These are phyloP conservation scores for Poecilobothrus nobilitatus DNA, from an alignment of 2,888 invertebrate species.

Conservation along the genomic window DNA sequence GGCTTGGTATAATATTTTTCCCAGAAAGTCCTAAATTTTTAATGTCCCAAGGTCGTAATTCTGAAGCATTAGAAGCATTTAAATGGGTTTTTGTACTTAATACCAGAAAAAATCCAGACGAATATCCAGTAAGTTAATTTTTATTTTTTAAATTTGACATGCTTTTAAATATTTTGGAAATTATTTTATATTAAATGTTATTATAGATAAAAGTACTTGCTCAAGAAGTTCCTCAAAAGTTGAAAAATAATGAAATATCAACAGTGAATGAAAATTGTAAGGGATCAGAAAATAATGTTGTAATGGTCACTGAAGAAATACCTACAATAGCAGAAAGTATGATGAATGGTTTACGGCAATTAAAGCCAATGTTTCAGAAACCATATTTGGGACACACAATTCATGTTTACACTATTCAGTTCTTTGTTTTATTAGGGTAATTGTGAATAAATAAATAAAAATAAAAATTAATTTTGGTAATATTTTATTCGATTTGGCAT, in stretches of 20 bases:
- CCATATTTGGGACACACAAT: slow-evolving; percentile 54
- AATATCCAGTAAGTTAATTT: slow-evolving; percentile 50
- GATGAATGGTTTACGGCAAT: slow-evolving; percentile 52
- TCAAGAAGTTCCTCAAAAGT: not conserved
- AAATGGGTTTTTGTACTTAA: slow-evolving; percentile 53
- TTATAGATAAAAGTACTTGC: not conserved
- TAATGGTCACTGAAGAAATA: slow-evolving; percentile 9
- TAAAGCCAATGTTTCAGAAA: slow-evolving; percentile 55
- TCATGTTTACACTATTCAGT: slow-evolving; percentile 56
- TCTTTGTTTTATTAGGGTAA: slow-evolving; percentile 59
- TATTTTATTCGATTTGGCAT: too few species aligned
- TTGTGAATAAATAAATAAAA: slow-evolving; percentile 18
- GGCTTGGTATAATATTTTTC: slow-evolving; percentile 51
- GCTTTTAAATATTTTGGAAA: not conserved
- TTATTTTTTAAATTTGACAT: too few species aligned
- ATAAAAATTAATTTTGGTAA: too few species aligned
- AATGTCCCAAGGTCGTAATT: slow-evolving; percentile 35
- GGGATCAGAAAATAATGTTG: slow-evolving; percentile 15
- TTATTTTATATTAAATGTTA: too few species aligned
- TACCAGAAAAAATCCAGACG: slow-evolving; percentile 50
- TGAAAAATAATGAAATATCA: not conserved
- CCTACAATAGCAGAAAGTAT: slow-evolving; percentile 34
- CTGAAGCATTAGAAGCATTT: slow-evolving; percentile 34
- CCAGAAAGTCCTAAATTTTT: slow-evolving; percentile 43
- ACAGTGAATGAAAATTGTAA: slow-evolving; percentile 24